Percentiles rank a stretch among this genome's conserved stretches.
These are phyloP conservation scores for Oscheius onirici DNA, from an alignment of 2,888 invertebrate genomes.

Conservation along the genomic window DNA sequence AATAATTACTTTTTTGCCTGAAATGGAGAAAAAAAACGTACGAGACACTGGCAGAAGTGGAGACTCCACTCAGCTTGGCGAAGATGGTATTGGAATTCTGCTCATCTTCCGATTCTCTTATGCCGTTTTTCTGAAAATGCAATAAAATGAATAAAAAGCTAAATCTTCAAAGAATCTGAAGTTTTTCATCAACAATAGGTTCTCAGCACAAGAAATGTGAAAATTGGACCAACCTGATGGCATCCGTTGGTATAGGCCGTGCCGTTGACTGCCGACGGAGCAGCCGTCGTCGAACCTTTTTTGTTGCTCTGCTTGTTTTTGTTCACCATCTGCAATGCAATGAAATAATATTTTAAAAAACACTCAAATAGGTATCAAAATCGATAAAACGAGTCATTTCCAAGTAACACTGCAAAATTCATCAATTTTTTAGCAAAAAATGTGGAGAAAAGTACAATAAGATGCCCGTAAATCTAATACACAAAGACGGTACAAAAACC, in stretches of 20 bases:
- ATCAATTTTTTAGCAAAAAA: too few relatives aligned
- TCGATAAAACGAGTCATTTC: too few relatives aligned
- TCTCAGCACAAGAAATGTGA: background rate
- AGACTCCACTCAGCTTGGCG: background rate
- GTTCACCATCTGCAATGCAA: background rate
- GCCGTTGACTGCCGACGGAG: constrained; percentile 1
- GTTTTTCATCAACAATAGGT: background rate
- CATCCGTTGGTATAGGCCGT: background rate
- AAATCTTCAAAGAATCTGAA: background rate
- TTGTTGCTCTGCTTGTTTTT: constrained; percentile 22
- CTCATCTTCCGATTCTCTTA: constrained; percentile 1
- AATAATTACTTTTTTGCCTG: background rate
- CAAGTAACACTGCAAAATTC: too few relatives aligned
- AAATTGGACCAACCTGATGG: background rate
- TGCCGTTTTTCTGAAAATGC: constrained; percentile 22
- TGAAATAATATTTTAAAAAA: background rate
- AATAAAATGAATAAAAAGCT: background rate
- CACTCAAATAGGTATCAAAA: background rate
- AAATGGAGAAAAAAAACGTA: background rate
- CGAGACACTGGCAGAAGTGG: background rate
- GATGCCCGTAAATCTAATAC: too few relatives aligned
- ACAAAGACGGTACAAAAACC: too few relatives aligned
- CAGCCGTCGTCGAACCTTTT: background rate
- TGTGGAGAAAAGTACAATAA: too few relatives aligned
- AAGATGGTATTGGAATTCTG: background rate